These are phyloP conservation scores for Nyctibius grandis DNA, from an alignment of 2,797 vertebrate genomes.

Conservation along the genomic window DNA sequence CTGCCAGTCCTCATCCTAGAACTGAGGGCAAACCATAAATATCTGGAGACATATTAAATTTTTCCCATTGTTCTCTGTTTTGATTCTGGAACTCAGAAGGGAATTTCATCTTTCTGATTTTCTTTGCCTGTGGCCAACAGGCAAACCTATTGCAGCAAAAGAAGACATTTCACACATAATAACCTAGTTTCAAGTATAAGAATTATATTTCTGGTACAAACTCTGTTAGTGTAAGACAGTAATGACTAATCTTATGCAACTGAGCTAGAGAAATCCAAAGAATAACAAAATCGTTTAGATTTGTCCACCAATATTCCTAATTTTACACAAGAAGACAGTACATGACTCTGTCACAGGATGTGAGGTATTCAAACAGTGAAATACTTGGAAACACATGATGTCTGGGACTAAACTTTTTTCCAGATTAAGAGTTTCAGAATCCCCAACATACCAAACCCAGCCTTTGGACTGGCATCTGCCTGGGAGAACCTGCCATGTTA, in stretches of 20 bases:
- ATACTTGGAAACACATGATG: not conserved
- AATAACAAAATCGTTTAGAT: not conserved
- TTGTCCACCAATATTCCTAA: not conserved
- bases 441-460: not conserved
- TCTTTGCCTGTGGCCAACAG: not conserved
- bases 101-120: not conserved
- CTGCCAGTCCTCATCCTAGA: not conserved
- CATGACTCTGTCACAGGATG: not conserved
- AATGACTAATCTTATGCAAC: not conserved
- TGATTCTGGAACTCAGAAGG: not conserved
- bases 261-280: not conserved
- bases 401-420: not conserved
- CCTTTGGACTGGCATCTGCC: not conserved
- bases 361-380: not conserved
- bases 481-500: not conserved
- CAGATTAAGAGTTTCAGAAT: not conserved
- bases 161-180: not conserved
- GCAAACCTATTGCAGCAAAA: not conserved
- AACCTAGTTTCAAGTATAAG: not conserved
- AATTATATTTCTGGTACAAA: not conserved
- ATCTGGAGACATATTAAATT: not conserved
- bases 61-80: not conserved
- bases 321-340: not conserved
- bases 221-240: not conserved
- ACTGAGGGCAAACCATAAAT: not conserved